Evolutionary conservation across 2,797 vertebrate species (phyloP), one percentile per base, ranked within the genome.

Genomic region (Gymnodraco acuticeps): DNA sequence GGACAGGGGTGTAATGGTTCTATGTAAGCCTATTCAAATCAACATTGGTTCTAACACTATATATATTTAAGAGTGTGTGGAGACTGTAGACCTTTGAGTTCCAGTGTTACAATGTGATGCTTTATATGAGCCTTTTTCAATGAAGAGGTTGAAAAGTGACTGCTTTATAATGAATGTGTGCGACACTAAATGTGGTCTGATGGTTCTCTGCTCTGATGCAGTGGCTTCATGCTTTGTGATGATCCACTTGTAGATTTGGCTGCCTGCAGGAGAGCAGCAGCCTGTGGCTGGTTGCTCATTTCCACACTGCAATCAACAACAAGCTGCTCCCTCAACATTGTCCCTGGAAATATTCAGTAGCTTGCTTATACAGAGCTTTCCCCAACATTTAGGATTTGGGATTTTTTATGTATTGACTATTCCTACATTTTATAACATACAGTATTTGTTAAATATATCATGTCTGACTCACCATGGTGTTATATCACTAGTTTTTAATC

Each of bases 241-340:
- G 77, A 81, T 81, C 73, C 64, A 77, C 61, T 77, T 20, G 14
- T 47, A 75, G 64, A 83, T 66, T 20, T 62, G 52, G 55, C 59
- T 65, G 63, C 75, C 75, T 66, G 66, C 68, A 74, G 82, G 17
- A 67, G 43, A 73, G 59, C 14, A 58, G 52, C 50, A 58, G 62
- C 19, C 72, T 52, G 8, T 77, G 78, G 86, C 82, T 83, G 81
- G 82, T 41, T 64, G 47, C 55, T 82, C 50, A 66, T 77, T 82
- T 78, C 47, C 54, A 73, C 71, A 74, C 20, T 73, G 43, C 74
- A 85, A 75, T 88, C 85, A 84, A 56, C 72, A 75, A 47, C 78
- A 78, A 88, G 75, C 83, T 81, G 77, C 65, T 80, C 41, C 38
- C 16, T 59, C 46, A 54, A 70, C 27, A 69, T 55, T 64, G 69